phyloP scores from a whole-genome alignment of 2,113 vertebrate species.

The Noturus placidus region DNA sequence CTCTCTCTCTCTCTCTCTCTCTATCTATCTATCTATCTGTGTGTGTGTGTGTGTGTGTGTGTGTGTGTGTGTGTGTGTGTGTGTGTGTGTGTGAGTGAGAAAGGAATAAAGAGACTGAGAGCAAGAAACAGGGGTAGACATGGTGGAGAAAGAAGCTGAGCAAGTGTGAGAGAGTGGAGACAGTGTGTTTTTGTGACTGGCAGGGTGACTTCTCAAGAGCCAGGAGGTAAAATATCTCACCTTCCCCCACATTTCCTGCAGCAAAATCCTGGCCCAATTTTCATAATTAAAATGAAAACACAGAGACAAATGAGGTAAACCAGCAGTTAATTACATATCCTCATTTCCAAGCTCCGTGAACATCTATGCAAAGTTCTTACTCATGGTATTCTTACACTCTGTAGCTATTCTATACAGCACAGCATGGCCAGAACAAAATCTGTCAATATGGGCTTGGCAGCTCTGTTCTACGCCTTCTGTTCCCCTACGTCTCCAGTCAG shows the following conservation, averaged over 20 bases:
- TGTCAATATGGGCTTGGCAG: conserved; percentile 22
- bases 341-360: background rate
- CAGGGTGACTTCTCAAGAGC: background rate
- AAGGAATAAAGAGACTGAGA: background rate
- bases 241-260: conserved; percentile 17
- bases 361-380: background rate
- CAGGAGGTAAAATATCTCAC: background rate
- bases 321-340: conserved; percentile 11
- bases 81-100: conserved; percentile 12
- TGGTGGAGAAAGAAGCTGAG: background rate
- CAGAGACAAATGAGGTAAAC: background rate
- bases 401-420: background rate
- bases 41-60: conserved; percentile 9
- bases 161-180: background rate
- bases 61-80: background rate
- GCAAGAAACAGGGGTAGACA: background rate
- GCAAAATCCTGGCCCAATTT: conserved; percentile 39
- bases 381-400: background rate
- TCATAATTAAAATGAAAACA: conserved; percentile 39
- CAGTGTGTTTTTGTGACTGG: background rate
- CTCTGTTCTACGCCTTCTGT: background rate
- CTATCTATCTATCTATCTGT: background rate
- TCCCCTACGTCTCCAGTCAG: background rate
- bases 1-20: no score
- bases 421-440: conserved; percentile 9